phyloP scores from a whole-genome alignment of 2,888 invertebrate genomes.

The Entomobrya multifasciata region DNA sequence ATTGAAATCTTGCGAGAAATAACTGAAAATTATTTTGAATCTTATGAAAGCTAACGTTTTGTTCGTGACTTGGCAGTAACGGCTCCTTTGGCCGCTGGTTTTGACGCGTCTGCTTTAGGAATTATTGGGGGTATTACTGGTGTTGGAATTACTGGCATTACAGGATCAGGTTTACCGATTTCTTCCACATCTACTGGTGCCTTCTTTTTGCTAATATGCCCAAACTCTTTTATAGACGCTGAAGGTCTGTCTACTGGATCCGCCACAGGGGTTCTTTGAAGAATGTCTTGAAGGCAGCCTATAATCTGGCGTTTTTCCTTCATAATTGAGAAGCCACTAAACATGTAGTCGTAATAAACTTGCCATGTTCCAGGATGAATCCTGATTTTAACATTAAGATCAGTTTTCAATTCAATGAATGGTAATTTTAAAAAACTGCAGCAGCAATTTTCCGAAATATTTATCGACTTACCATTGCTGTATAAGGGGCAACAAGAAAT shows the following conservation, averaged over 20 bases:
- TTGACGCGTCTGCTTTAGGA: too few relatives aligned
- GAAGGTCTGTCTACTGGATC: slow-evolving; percentile 48
- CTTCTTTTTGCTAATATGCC: slow-evolving; percentile 23
- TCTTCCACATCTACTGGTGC: background rate
- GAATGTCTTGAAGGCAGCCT: slow-evolving; percentile 16
- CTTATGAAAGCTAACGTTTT: too few relatives aligned
- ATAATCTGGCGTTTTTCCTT: slow-evolving; percentile 42
- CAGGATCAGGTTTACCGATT: too few relatives aligned
- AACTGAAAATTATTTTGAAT: too few relatives aligned
- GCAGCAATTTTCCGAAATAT: too few relatives aligned
- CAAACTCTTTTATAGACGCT: background rate
- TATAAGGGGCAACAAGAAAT: slow-evolving; percentile 41
- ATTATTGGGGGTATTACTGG: too few relatives aligned
- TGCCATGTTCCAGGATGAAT: slow-evolving; percentile 45
- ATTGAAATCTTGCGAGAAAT: too few relatives aligned
- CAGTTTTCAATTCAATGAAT: too few relatives aligned
- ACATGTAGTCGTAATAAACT: slow-evolving; percentile 51
- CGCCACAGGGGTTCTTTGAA: background rate
- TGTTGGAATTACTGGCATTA: too few relatives aligned
- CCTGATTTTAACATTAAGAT: slow-evolving; percentile 18
- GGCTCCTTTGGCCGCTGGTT: too few relatives aligned
- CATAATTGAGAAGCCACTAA: slow-evolving; percentile 17
- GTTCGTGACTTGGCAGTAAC: too few relatives aligned
- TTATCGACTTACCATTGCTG: slow-evolving; percentile 54
- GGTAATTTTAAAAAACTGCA: too few relatives aligned